A percentile compares a stretch with the other conserved stretches of the same genome.
Conservation (phyloP, 1,140 invertebrate species). For the Lysiphlebus fabarum region DNA sequence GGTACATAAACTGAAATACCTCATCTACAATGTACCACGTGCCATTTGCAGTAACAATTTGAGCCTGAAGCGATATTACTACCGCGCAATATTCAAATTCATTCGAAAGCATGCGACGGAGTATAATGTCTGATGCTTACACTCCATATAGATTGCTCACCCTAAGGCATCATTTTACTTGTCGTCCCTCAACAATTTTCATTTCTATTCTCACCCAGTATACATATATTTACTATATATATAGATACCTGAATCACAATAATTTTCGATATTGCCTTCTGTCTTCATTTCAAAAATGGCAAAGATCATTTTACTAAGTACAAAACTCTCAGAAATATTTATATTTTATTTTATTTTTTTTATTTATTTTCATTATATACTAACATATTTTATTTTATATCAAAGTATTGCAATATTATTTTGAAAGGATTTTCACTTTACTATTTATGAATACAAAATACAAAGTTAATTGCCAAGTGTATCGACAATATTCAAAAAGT, state of each 20-base stretch:
- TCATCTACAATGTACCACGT: constrained; percentile 31
- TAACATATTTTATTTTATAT: too few species aligned
- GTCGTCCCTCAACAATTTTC: too few species aligned
- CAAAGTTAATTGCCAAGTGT: too few species aligned
- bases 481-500: too few species aligned
- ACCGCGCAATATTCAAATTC: constrained; percentile 53
- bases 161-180: constrained; percentile 36
- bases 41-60: constrained; percentile 52
- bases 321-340: constrained; percentile 15
- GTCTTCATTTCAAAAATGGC: constrained; percentile 30
- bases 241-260: constrained; percentile 45
- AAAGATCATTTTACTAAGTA: constrained; percentile 51
- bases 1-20: constrained; percentile 16
- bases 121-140: constrained; percentile 40
- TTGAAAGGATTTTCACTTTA: too few species aligned
- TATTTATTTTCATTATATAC: too few species aligned
- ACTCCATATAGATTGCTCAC: constrained; percentile 51
- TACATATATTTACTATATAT: constrained; percentile 13
- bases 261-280: constrained; percentile 55
- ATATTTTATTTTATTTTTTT: too few species aligned
- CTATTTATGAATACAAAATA: too few species aligned
- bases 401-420: too few species aligned
- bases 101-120: constrained; percentile 40
- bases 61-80: constrained; percentile 48
- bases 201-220: neutral